These are phyloP conservation scores for Siniperca knerii DNA, from an alignment of 2,113 vertebrate genomes.

Conservation along the genomic window DNA sequence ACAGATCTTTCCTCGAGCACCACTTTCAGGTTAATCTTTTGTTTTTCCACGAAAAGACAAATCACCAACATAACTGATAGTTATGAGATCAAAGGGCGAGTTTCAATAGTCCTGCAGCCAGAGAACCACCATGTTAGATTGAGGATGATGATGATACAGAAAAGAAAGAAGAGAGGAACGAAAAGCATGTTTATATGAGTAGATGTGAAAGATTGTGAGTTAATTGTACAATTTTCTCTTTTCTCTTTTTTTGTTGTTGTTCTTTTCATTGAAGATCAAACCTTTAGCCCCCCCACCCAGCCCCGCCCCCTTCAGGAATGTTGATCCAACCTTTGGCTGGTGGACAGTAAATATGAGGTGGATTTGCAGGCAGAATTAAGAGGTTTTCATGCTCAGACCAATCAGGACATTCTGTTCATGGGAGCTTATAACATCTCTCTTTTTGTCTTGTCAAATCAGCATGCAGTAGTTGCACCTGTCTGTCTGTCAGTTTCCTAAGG, in stretches of 20 bases:
- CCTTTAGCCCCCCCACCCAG: not conserved
- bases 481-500: not conserved
- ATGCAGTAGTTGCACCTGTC: not conserved
- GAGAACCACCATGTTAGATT: not conserved
- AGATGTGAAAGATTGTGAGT: not conserved
- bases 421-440: conserved; percentile 6
- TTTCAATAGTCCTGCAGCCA: not conserved
- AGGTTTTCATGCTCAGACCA: conserved; percentile 24
- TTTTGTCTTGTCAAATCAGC: not conserved
- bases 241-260: no score
- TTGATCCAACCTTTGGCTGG: conserved; percentile 30
- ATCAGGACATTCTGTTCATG: conserved; percentile 31
- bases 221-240: not conserved
- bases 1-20: no score
- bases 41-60: not conserved
- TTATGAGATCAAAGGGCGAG: no score
- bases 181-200: not conserved
- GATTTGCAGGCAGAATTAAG: conserved; percentile 32
- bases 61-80: not conserved
- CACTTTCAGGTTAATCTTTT: not conserved
- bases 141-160: not conserved
- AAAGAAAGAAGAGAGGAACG: not conserved
- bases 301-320: conserved; percentile 37
- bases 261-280: not conserved
- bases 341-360: conserved; percentile 28